Conservation (phyloP, 2,888 invertebrate species). For the Encarsia formosa region DNA sequence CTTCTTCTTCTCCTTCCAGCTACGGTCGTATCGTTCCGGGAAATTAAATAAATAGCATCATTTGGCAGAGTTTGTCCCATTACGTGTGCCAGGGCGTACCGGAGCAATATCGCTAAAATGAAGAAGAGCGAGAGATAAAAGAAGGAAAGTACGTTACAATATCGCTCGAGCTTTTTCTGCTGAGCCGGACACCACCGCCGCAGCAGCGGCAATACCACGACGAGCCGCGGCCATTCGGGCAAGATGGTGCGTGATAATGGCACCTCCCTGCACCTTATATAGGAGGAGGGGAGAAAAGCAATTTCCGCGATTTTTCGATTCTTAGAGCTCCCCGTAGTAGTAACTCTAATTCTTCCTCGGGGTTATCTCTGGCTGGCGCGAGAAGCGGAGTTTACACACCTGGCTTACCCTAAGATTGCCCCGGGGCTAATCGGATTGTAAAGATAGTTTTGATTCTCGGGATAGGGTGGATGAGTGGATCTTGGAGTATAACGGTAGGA, state of each 20-base stretch:
- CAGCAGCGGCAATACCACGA: not conserved
- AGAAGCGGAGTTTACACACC: no score
- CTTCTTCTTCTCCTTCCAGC: no score
- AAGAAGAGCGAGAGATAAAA: slow-evolving; percentile 1
- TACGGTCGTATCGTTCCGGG: slow-evolving; percentile 38
- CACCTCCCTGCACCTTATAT: no score
- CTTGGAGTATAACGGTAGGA: no score
- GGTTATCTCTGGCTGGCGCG: no score
- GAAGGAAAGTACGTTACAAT: slow-evolving; percentile 21
- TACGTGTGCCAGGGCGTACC: slow-evolving; percentile 24
- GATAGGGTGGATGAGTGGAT: no score
- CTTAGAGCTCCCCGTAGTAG: no score
- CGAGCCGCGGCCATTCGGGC: slow-evolving; percentile 43
- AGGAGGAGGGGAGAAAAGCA: slow-evolving; percentile 49
- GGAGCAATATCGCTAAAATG: slow-evolving; percentile 34
- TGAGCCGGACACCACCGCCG: slow-evolving; percentile 34
- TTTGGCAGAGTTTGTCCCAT: slow-evolving; percentile 47
- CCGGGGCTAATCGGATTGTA: no score
- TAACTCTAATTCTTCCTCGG: no score
- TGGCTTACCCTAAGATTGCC: no score
- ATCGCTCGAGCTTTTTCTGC: slow-evolving; percentile 26
- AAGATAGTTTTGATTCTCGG: no score
- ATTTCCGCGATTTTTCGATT: no score
- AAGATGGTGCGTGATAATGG: slow-evolving; percentile 51
- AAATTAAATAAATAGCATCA: slow-evolving; percentile 47